Percentiles rank a stretch among this genome's conserved stretches.
phyloP scores from a whole-genome alignment of 2,797 vertebrate genomes.

The Gorsachius magnificus region DNA sequence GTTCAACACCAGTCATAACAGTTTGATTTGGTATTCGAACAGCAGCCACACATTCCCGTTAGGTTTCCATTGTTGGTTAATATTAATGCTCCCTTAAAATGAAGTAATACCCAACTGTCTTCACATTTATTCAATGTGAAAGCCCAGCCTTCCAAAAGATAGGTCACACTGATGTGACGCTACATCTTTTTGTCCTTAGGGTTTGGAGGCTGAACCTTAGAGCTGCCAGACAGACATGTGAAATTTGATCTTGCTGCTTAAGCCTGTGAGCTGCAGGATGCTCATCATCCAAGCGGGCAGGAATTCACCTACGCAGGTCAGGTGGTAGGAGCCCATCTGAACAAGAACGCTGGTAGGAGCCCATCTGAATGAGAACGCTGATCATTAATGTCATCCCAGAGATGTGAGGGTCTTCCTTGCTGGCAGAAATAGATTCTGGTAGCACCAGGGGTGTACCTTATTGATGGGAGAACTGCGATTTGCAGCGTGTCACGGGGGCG shows the following conservation, averaged over 20 bases:
- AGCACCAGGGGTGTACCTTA: background rate
- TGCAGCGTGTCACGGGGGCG: background rate
- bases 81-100: conserved; percentile 59
- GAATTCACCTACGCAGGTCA: conserved; percentile 57
- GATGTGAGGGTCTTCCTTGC: conserved; percentile 24
- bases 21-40: conserved; percentile 47
- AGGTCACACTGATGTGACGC: background rate
- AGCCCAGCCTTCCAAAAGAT: background rate
- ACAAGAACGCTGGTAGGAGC: conserved; percentile 6
- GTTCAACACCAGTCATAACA: conserved; percentile 20
- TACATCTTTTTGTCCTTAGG: conserved; percentile 23
- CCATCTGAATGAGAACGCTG: conserved; percentile 27
- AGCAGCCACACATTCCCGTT: background rate
- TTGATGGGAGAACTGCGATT: conserved; percentile 12
- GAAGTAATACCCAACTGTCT: conserved; percentile 15
- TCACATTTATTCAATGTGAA: conserved; percentile 27
- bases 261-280: conserved; percentile 7
- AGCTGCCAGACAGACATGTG: background rate
- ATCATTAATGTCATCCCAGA: conserved; percentile 57
- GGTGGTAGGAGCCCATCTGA: conserved; percentile 35
- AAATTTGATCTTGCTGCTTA: conserved; percentile 9
- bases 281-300: background rate
- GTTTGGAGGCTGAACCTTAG: background rate
- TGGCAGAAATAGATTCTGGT: conserved; percentile 48
- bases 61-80: conserved; percentile 43